phyloP scores from a whole-genome alignment of 1,140 invertebrate species.

The Cepaea nemoralis region DNA sequence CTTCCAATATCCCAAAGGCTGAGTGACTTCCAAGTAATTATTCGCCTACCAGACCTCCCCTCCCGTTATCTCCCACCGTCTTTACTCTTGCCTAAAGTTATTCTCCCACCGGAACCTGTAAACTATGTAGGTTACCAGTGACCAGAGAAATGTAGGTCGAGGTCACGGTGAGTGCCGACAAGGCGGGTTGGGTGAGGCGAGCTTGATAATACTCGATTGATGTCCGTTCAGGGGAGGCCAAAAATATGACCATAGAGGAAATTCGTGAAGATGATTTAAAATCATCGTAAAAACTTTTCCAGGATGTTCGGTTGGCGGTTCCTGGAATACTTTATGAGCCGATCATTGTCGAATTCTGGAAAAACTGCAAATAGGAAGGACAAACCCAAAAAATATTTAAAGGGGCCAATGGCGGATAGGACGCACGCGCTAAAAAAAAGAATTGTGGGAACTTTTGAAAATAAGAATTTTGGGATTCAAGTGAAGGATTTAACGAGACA shows the following conservation, averaged over 20 bases:
- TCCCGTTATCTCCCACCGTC: not conserved
- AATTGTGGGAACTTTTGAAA: too few species aligned
- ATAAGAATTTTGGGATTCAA: too few species aligned
- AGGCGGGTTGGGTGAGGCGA: not conserved
- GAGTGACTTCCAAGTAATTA: not conserved
- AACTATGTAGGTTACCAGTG: conserved; percentile 9
- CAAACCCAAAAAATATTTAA: too few species aligned
- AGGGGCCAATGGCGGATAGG: too few species aligned
- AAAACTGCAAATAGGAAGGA: too few species aligned
- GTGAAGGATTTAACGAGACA: too few species aligned
- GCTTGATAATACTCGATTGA: not conserved
- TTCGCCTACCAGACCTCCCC: not conserved
- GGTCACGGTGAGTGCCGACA: not conserved
- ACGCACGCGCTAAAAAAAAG: too few species aligned
- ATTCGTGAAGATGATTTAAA: not conserved
- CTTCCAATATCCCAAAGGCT: too few species aligned
- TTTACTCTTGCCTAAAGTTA: not conserved
- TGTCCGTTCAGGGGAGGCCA: not conserved
- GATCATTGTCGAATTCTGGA: too few species aligned
- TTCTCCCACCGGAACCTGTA: conserved; percentile 9
- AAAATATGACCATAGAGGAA: not conserved
- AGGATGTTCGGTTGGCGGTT: too few species aligned
- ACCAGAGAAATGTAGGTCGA: conserved; percentile 18
- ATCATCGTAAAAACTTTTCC: not conserved
- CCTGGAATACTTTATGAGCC: too few species aligned